Evolutionary conservation across 1,140 invertebrate genomes (phyloP).

Genomic region (Ctenoplectra terminalis): DNA sequence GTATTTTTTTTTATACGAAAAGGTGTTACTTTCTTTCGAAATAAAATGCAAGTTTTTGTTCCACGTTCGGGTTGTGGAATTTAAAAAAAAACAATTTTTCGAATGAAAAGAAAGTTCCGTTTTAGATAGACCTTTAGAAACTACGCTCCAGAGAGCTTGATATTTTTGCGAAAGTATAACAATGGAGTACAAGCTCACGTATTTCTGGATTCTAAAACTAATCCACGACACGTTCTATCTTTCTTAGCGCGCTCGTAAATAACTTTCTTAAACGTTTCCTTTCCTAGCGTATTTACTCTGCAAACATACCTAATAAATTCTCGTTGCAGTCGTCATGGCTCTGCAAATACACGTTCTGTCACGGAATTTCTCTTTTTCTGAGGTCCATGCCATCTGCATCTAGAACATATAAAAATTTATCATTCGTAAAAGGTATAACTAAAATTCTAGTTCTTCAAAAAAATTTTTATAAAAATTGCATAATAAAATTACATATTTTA

Average conservation of each 20-base stretch:
- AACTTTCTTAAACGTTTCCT: conserved; percentile 44
- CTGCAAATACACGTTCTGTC: conserved; percentile 11
- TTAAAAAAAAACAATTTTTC: too few relatives aligned
- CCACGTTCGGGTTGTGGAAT: too few relatives aligned
- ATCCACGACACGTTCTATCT: conserved; percentile 46
- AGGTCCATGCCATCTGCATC: not conserved
- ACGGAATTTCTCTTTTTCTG: not conserved
- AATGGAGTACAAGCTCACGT: conserved; percentile 13
- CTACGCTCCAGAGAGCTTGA: not conserved
- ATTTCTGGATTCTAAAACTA: conserved; percentile 3
- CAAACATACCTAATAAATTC: conserved; percentile 47
- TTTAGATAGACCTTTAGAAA: not conserved
- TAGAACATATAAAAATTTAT: too few relatives aligned
- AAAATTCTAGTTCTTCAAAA: too few relatives aligned
- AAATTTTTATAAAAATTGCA: too few relatives aligned
- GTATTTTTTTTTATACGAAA: too few relatives aligned
- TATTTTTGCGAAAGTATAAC: not conserved
- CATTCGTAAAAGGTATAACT: too few relatives aligned
- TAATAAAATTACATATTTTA: too few relatives aligned
- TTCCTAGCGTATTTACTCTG: conserved; percentile 36
- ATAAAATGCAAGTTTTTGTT: too few relatives aligned
- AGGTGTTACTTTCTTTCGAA: too few relatives aligned
- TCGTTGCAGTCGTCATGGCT: conserved; percentile 33
- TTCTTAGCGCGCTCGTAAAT: conserved; percentile 49
- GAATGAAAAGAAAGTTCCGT: not conserved